phyloP scores from a whole-genome alignment of 2,797 vertebrate species.

The Sarcophilus harrisii region DNA sequence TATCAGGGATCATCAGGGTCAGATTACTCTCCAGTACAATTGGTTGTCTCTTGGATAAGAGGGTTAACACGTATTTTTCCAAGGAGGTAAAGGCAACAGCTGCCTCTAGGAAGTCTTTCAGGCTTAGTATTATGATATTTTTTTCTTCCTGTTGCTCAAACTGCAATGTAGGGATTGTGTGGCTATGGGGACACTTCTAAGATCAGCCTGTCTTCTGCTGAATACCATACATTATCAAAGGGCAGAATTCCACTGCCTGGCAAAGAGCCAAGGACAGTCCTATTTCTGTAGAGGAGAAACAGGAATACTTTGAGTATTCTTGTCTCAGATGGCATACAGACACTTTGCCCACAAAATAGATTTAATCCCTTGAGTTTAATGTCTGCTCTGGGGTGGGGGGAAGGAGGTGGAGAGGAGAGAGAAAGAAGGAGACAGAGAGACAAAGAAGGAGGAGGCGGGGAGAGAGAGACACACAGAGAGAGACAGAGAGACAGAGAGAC shows the following conservation, averaged over 20 bases:
- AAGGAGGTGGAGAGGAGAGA: not conserved
- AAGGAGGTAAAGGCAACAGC: not conserved
- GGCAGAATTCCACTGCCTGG: not conserved
- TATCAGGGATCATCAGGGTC: not conserved
- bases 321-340: slow-evolving; percentile 56
- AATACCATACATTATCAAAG: not conserved
- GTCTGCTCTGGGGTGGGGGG: slow-evolving; percentile 31
- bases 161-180: not conserved
- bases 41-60: not conserved
- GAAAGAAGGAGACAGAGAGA: not conserved
- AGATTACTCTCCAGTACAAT: not conserved
- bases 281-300: slow-evolving; percentile 59
- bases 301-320: slow-evolving; percentile 53
- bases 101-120: slow-evolving; percentile 37
- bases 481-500: not conserved
- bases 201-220: not conserved
- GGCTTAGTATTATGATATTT: slow-evolving; percentile 31
- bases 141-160: not conserved
- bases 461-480: not conserved
- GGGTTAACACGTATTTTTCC: not conserved
- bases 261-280: slow-evolving; percentile 4
- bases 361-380: slow-evolving; percentile 53
- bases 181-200: not conserved
- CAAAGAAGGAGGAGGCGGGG: too few species aligned
- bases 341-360: slow-evolving; percentile 61